A percentile compares a stretch with the other conserved stretches of the same genome.
Evolutionary conservation across 2,888 invertebrate species (phyloP).

Genomic region (Incurvaria masculella): DNA sequence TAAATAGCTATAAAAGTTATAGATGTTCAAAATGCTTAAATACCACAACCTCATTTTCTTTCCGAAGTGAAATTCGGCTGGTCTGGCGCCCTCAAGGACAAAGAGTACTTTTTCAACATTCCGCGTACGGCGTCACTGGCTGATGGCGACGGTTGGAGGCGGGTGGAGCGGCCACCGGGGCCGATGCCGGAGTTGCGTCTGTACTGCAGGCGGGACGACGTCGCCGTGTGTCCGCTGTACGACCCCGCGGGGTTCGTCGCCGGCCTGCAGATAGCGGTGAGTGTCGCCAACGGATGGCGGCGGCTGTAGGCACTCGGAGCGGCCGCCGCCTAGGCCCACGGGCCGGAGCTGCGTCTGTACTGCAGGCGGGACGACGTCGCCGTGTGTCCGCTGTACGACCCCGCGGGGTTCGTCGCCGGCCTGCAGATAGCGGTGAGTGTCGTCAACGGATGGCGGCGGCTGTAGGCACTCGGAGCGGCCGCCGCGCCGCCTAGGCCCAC

Average conservation of each 20-base stretch:
- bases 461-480: slow-evolving; percentile 37
- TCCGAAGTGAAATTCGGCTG: slow-evolving; percentile 44
- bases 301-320: slow-evolving; percentile 36
- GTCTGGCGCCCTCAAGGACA: slow-evolving; percentile 40
- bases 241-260: slow-evolving; percentile 43
- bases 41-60: not conserved
- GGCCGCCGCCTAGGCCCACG: slow-evolving; percentile 31
- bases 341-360: slow-evolving; percentile 41
- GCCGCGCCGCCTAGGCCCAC: slow-evolving; percentile 32
- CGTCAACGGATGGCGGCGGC: slow-evolving; percentile 33
- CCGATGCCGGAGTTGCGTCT: slow-evolving; percentile 37
- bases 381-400: slow-evolving; percentile 42
- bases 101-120: slow-evolving; percentile 44
- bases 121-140: slow-evolving; percentile 39
- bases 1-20: too few species aligned
- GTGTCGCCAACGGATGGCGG: slow-evolving; percentile 33
- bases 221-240: slow-evolving; percentile 36
- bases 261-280: slow-evolving; percentile 44
- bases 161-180: slow-evolving; percentile 34
- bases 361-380: slow-evolving; percentile 30
- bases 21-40: too few species aligned
- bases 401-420: slow-evolving; percentile 42
- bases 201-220: slow-evolving; percentile 36
- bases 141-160: slow-evolving; percentile 34
- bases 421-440: slow-evolving; percentile 37